phyloP scores from a whole-genome alignment of 2,888 invertebrate genomes.

The Pediacus dermestoides region DNA sequence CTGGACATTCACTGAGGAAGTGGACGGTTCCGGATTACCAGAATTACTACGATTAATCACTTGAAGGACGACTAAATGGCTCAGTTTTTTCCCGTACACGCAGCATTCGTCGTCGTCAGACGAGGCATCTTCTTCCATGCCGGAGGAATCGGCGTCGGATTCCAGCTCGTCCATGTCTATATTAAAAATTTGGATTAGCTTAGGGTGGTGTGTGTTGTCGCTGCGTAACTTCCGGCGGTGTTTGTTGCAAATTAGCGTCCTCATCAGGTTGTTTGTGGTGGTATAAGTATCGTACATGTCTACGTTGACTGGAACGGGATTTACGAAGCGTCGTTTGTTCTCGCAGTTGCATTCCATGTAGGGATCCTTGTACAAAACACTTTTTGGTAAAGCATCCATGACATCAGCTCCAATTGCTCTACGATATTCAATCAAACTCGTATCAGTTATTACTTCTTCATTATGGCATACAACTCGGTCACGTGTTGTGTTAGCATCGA shows the following conservation, averaged over 20 bases:
- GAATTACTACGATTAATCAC: no score
- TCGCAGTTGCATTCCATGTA: conserved; percentile 40
- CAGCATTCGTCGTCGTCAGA: conserved; percentile 20
- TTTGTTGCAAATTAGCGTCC: no score
- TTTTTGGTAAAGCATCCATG: conserved; percentile 24
- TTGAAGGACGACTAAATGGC: no score
- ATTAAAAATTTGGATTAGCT: not conserved
- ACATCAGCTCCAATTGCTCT: conserved; percentile 13
- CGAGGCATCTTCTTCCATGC: conserved; percentile 7
- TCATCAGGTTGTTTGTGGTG: no score
- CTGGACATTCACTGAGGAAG: no score
- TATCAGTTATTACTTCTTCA: conserved; percentile 24
- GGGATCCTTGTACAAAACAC: conserved; percentile 39
- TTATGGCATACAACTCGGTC: no score
- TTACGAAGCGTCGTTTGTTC: not conserved
- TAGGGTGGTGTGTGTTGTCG: no score
- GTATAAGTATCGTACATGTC: not conserved
- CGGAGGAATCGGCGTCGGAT: no score
- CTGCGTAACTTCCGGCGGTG: no score
- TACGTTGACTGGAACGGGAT: no score
- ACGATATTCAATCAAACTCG: conserved; percentile 19
- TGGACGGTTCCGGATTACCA: no score
- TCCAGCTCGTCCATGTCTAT: not conserved
- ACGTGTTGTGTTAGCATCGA: no score
- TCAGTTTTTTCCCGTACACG: conserved; percentile 25